Evolutionary conservation across 2,113 vertebrate genomes (phyloP), one percentile per base, ranked within the genome.

Genomic region (Protomyctophum bolini): DNA sequence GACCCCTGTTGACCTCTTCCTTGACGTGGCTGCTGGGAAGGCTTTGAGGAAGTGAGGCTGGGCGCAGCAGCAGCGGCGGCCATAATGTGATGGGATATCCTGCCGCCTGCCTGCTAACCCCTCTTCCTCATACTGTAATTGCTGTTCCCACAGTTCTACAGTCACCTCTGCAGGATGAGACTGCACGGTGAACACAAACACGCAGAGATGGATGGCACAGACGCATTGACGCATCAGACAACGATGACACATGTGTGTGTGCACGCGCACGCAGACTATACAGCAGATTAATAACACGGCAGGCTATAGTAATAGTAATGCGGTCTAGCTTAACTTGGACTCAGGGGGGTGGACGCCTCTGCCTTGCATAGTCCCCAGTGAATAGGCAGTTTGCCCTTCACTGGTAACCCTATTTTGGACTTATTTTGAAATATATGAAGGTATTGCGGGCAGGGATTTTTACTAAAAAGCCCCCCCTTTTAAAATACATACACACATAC

Each of bases 41-140:
- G 74, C 69, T 54, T 55, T 71, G 85, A 86, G 91, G 91, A 93
- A 92, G 75, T 85, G 88, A 2, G 21, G 21, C 21, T 21, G 21
- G 88, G 89, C 1, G 86, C 70, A 85, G 87, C 79, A 74, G 72
- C 48, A n/a, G 50, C 33, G 33, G 33, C 33, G 33, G 33, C 8
- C 63, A 73, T 70, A 83, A 84, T 86, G 79, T 70, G 87, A 79
- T 85, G 89, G 92, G 93, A 93, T 88, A 91, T 94, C 93, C 93
- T 92, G 87, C 79, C 28, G 63, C 54, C 83, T 83, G 86, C 77
- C 77, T 60, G 74, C 77, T 84, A 72, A 88, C 83, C 86, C 80
- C 75, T 86, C 80, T 90, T 89, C 87, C 87, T 86, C 73, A 8
- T 33, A 49, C 12, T 5, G 52, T 59, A 49, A 79, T 80, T 77